Conservation (phyloP, 2,797 vertebrate species). For the Channallabes apus region DNA sequence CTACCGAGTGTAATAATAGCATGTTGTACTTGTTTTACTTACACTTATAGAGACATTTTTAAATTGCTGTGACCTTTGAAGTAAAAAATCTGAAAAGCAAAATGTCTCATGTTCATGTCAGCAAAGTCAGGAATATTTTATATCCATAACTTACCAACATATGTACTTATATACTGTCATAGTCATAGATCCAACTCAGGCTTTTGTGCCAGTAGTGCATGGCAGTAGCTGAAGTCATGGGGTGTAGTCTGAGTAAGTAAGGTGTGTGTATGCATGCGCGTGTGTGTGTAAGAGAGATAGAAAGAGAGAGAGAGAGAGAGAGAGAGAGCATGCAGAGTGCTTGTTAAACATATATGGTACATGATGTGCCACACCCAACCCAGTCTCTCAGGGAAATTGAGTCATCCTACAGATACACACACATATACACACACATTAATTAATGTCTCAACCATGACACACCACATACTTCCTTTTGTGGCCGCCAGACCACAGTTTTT, state of each 20-base stretch:
- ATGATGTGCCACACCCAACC: conserved; percentile 50
- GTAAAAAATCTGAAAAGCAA: not conserved
- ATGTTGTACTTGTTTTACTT: not conserved
- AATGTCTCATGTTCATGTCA: not conserved
- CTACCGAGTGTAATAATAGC: not conserved
- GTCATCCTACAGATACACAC: conserved; percentile 31
- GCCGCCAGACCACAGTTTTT: conserved; percentile 22
- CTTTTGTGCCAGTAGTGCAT: not conserved
- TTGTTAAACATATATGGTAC: conserved; percentile 37
- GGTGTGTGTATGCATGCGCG: not conserved
- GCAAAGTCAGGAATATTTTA: not conserved
- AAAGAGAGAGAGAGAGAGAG: not conserved
- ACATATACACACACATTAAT: conserved; percentile 26
- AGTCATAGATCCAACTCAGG: not conserved
- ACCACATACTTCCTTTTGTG: conserved; percentile 41
- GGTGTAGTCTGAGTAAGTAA: not conserved
- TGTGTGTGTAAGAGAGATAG: not conserved
- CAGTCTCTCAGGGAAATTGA: conserved; percentile 51
- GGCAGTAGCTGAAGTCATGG: not conserved
- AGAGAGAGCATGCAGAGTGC: conserved; percentile 21
- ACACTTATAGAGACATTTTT: not conserved
- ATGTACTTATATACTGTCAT: not conserved
- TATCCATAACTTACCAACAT: not conserved
- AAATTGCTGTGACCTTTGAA: not conserved
- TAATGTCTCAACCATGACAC: conserved; percentile 41